These are phyloP conservation scores for Thera britannica DNA, from an alignment of 2,888 invertebrate species.

Conservation along the genomic window DNA sequence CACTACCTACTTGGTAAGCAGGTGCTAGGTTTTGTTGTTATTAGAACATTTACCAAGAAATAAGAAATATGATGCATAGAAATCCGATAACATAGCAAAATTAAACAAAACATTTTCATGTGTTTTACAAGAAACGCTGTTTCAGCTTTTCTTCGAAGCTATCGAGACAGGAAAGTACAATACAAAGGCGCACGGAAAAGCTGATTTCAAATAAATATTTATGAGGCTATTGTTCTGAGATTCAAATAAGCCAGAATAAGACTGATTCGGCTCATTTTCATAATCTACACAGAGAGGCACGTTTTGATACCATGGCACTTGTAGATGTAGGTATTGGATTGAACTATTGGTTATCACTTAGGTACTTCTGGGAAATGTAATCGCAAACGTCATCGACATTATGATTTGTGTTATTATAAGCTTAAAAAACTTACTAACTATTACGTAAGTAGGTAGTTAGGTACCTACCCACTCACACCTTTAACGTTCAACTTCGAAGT, in stretches of 20 bases:
- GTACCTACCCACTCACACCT: too few relatives aligned
- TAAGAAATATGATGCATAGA: constrained; percentile 21
- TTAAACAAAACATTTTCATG: constrained; percentile 13
- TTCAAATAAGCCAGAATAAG: constrained; percentile 35
- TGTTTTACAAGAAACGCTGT: constrained; percentile 19
- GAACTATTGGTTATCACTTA: constrained; percentile 2
- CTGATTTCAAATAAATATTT: constrained; percentile 40
- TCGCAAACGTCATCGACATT: constrained; percentile 3
- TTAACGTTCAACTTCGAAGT: too few relatives aligned
- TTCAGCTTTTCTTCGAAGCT: constrained; percentile 13
- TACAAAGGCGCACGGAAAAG: constrained; percentile 35
- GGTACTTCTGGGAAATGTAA: constrained; percentile 18
- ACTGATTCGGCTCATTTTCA: constrained; percentile 24
- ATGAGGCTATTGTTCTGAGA: constrained; percentile 42
- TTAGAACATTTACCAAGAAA: constrained; percentile 19
- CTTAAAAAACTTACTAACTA: background rate
- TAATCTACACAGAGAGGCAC: constrained; percentile 19
- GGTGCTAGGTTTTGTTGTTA: constrained; percentile 1
- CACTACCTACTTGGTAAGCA: background rate
- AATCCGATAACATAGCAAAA: constrained; percentile 14
- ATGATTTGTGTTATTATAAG: constrained; percentile 9
- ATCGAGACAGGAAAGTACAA: constrained; percentile 31
- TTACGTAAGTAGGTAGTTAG: background rate
- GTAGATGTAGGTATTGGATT: constrained; percentile 3
- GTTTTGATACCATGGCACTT: constrained; percentile 1